Conservation (phyloP, 2,888 invertebrate species). For the Eurytoma californica region DNA sequence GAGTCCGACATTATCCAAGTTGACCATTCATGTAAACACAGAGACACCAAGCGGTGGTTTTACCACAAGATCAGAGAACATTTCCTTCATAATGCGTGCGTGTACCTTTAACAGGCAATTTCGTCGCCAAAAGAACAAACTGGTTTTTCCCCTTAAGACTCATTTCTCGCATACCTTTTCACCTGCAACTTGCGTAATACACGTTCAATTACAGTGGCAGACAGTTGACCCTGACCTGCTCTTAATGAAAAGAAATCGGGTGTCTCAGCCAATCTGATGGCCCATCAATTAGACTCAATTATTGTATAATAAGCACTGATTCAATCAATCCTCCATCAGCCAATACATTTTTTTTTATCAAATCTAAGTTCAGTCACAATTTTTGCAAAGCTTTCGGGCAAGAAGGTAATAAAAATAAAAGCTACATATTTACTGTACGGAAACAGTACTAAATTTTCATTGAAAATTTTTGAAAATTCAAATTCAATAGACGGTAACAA, state of each 20-base stretch:
- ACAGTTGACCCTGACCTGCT: conserved; percentile 56
- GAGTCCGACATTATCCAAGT: conserved; percentile 16
- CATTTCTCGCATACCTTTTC: conserved; percentile 53
- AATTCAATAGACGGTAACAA: no score
- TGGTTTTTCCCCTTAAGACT: conserved; percentile 52
- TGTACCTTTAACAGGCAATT: conserved; percentile 11
- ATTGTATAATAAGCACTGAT: conserved; percentile 34
- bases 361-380: neutral
- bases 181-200: conserved; percentile 54
- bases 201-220: conserved; percentile 51
- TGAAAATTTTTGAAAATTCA: no score
- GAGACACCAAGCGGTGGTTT: neutral
- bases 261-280: conserved; percentile 28
- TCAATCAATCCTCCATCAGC: conserved; percentile 22
- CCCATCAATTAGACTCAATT: conserved; percentile 41
- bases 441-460: no score
- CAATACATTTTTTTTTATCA: conserved; percentile 5
- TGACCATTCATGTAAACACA: conserved; percentile 8
- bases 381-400: neutral
- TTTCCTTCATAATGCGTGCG: conserved; percentile 24
- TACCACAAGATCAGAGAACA: conserved; percentile 1
- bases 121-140: conserved; percentile 24
- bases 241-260: conserved; percentile 52
- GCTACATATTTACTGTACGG: no score
- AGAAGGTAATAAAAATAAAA: no score